These are phyloP conservation scores for Bungarus multicinctus DNA, from an alignment of 2,113 vertebrate genomes.

Conservation along the genomic window DNA sequence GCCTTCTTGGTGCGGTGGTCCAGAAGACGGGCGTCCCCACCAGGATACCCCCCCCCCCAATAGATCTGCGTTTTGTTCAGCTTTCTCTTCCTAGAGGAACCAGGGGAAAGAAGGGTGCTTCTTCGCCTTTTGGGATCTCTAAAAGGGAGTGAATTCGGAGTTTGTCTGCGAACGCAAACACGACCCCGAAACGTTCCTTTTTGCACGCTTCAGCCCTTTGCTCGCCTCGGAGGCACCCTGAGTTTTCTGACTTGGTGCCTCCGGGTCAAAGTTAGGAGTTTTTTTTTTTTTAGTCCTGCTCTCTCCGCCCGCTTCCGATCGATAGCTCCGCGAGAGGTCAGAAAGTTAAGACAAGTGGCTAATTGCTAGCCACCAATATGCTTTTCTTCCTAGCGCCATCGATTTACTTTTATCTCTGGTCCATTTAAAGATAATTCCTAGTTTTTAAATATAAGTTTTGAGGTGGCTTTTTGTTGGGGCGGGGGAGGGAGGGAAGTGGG, in stretches of 20 bases:
- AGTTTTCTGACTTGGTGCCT: neutral
- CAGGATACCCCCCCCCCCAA: neutral
- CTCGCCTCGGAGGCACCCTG: conserved; percentile 35
- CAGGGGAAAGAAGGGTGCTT: neutral
- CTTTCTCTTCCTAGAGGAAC: neutral
- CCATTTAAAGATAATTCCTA: neutral
- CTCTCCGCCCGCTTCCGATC: neutral
- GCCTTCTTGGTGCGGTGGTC: neutral
- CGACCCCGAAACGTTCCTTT: neutral
- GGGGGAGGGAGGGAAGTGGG: accelerated
- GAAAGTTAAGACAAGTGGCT: neutral
- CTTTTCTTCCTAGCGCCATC: neutral
- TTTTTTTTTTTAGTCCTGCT: neutral
- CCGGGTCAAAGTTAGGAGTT: neutral
- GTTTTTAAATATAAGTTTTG: neutral
- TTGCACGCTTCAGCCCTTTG: neutral
- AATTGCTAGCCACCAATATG: neutral
- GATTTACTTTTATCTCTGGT: conserved; percentile 9
- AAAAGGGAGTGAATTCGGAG: neutral
- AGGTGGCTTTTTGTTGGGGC: neutral
- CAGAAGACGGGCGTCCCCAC: neutral
- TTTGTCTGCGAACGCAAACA: neutral
- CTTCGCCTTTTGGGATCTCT: no score
- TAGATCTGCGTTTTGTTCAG: neutral
- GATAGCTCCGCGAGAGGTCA: neutral